phyloP scores from a whole-genome alignment of 2,113 vertebrate species.

The Acanthisitta chloris region DNA sequence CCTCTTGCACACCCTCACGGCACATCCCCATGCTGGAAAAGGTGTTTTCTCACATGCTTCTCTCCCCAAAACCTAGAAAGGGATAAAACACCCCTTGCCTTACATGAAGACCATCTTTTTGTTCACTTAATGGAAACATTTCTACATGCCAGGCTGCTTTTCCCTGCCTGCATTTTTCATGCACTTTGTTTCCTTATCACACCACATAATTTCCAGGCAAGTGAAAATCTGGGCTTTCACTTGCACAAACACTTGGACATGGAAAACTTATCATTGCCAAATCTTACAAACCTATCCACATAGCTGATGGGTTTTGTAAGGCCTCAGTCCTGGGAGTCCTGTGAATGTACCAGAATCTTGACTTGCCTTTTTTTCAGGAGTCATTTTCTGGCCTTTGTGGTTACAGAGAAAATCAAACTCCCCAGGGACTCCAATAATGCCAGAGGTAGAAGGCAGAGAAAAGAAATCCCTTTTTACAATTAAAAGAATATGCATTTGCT shows the following conservation, averaged over 20 bases:
- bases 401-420: neutral
- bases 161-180: neutral
- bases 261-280: neutral
- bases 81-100: neutral
- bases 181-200: conserved; percentile 19
- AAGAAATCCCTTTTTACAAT: neutral
- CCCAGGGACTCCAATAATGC: neutral
- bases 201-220: conserved; percentile 4
- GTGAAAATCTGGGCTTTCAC: conserved; percentile 37
- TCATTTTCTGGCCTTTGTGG: neutral
- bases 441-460: neutral
- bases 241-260: conserved; percentile 11
- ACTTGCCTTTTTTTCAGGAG: neutral
- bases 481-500: neutral
- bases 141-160: conserved; percentile 4
- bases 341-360: neutral
- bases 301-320: neutral
- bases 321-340: neutral
- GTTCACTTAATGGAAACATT: conserved; percentile 37
- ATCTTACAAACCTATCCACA: neutral
- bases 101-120: neutral
- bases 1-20: neutral
- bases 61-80: neutral
- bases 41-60: neutral
- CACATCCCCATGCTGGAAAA: neutral